Evolutionary conservation across 2,888 invertebrate species (phyloP), one percentile per base, ranked within the genome.

Genomic region (Corythucha ciliata): DNA sequence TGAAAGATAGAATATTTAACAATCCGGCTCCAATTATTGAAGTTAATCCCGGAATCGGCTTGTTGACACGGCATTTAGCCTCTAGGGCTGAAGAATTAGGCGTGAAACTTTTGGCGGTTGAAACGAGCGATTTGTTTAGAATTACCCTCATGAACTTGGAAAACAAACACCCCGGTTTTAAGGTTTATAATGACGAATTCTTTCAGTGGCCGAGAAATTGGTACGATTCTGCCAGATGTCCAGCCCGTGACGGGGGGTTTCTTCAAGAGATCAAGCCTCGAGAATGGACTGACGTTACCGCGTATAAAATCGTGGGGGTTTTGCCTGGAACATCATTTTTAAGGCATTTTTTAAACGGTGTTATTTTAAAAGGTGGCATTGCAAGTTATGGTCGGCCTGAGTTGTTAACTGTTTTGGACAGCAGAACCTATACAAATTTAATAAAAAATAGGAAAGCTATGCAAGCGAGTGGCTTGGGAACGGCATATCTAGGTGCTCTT

Each of bases 31-130:
- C 33, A 18, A 42, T 57, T 14, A 12, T 57, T 29, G 57, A 57
- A 51, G 18, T 39, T 22, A 40, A 48, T 24, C 57, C 57, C n/a
- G 57, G 57, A n/a, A 44, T 48, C 2, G 57, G 57, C 16, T 22
- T 51, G 12, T 4, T 57, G 3, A 55, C 57, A 4, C 21, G 42
- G 3, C 32, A 39, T 14, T 45, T 57, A 4, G n/a, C n/a, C n/a
- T n/a, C n/a, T n/a, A n/a, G n/a, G n/a, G n/a, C n/a, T n/a, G n/a
- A n/a, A 6, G 18, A 27, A 6, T 14, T 48, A 10, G 26, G 36
- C 18, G 22, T 12, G n/a, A 24, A 36, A 39, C 40, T 57, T 20
- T 34, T 39, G 16, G 36, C 34, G 27, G 50, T 50, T 48, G 57
- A 57, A 52, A 41, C 21, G 14, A 51, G 53, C 37, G 4, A 25